Base-by-base conservation (phyloP, 64 coral and sea anemone genomes). In the Astreopora myriophthalma region DNA sequence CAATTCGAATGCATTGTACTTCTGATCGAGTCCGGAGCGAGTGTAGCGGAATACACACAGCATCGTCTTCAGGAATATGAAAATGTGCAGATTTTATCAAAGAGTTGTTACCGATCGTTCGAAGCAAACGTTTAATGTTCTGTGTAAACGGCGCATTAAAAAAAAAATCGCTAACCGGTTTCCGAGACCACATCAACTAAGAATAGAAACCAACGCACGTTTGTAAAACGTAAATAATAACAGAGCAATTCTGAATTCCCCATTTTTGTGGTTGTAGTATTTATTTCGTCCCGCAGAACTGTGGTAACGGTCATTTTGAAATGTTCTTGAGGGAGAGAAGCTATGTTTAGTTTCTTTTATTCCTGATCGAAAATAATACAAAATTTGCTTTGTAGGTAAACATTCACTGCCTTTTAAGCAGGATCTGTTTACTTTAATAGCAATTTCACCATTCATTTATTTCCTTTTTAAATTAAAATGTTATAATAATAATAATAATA, bases 1-100 rank as follows among this genome's bases (percentile, higher is more conserved):
- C 85, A 81, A 60, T 93, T 93, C 26, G 85, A 93, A 57, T 93
- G 91, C 40, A 79, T 93, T 64, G 85, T 88, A 38, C 48, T 88
- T 27, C 88, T 93, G 13, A 80, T 93, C 70, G 91, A 93, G 37
- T 88, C 44, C 28, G 91, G 91, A 32, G 91, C 91, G 14, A 88
- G 79, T 57, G 69, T 93, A 33, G 85, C 44, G 2, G 85, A 93
- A 19, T 88, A 87, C 23, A 93, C 91, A 40, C 80, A 38, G 2
- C 73, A 87, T 30, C 76, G 86, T 28, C 25, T 93, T 32, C 22
- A 87, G 38, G 91, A 93, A 29, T 93, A 87, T 48, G 86, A 78
- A 88, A 58, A 93, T 7, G 85, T 70, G n/a, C 67, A 20, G 55
- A 64, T 60, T 75, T 69, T 93, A 44, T 88, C 85, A 22, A 88